A percentile compares a stretch with the other conserved stretches of the same genome.
phyloP scores from a whole-genome alignment of 1,140 invertebrate genomes.

The Calephelis nemesis region DNA sequence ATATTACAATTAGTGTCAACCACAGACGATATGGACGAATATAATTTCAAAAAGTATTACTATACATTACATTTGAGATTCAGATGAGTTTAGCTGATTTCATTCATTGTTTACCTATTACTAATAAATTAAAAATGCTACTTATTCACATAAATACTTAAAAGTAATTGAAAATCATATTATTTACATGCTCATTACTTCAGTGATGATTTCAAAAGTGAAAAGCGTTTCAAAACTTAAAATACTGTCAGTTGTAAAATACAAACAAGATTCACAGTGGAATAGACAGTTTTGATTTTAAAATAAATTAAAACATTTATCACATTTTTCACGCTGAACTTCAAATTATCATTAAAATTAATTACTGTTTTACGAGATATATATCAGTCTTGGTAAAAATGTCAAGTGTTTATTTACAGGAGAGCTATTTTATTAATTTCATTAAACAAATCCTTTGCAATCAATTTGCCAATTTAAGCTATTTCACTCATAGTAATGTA shows the following conservation, averaged over 20 bases:
- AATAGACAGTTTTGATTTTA: conserved; percentile 35
- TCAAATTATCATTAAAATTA: conserved; percentile 35
- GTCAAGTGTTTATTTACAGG: neutral
- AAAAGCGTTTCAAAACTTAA: conserved; percentile 47
- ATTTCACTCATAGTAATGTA: too few species aligned
- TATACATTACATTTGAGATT: conserved; percentile 74
- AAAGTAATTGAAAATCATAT: conserved; percentile 73
- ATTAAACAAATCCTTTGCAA: neutral
- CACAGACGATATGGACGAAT: conserved; percentile 34
- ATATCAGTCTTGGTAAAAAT: conserved; percentile 11
- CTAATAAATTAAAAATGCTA: conserved; percentile 68
- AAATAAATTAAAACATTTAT: conserved; percentile 53
- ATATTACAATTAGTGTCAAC: conserved; percentile 58
- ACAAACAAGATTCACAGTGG: conserved; percentile 27
- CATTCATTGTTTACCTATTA: conserved; percentile 64
- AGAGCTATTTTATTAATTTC: neutral
- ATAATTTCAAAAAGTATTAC: conserved; percentile 55
- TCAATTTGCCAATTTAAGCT: neutral
- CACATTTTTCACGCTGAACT: conserved; percentile 61
- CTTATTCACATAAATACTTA: conserved; percentile 48
- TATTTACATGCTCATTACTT: conserved; percentile 67
- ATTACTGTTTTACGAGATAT: conserved; percentile 7
- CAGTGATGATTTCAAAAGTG: conserved; percentile 49
- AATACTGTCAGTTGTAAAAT: conserved; percentile 62
- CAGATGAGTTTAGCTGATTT: conserved; percentile 72